These are phyloP conservation scores for Heliconius hortense DNA, from an alignment of 2,888 invertebrate species.

Conservation along the genomic window DNA sequence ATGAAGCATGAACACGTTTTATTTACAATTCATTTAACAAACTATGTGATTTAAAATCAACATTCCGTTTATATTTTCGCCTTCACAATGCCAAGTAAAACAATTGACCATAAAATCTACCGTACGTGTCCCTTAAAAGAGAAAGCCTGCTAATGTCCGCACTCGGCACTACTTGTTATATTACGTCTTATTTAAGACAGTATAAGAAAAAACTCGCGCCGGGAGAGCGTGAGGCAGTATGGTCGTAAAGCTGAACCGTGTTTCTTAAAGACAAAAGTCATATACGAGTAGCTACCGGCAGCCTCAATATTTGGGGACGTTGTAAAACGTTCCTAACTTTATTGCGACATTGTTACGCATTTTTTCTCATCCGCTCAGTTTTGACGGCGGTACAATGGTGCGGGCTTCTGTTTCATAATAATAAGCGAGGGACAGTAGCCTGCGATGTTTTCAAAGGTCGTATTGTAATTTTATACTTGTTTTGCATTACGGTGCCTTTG, in stretches of 20 bases:
- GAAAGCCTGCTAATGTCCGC: constrained; percentile 74
- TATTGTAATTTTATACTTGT: constrained; percentile 48
- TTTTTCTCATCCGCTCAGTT: constrained; percentile 68
- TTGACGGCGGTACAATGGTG: constrained; percentile 70
- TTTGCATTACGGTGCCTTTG: constrained; percentile 45
- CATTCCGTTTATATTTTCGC: constrained; percentile 55
- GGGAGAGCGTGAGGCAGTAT: constrained; percentile 73
- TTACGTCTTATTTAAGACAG: constrained; percentile 80
- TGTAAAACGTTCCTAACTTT: constrained; percentile 70
- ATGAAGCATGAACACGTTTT: constrained; percentile 54
- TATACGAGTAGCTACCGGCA: constrained; percentile 68
- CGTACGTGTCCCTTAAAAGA: constrained; percentile 75
- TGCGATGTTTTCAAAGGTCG: constrained; percentile 42
- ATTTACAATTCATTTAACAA: constrained; percentile 52
- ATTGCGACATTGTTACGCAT: constrained; percentile 73
- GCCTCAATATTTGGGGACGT: constrained; percentile 70
- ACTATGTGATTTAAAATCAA: constrained; percentile 43
- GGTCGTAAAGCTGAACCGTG: constrained; percentile 65
- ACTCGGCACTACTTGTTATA: constrained; percentile 62
- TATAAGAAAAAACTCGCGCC: constrained; percentile 71
- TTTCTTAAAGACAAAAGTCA: constrained; percentile 70
- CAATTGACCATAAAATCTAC: constrained; percentile 78
- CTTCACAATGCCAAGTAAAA: constrained; percentile 70
- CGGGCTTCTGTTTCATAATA: constrained; percentile 72
- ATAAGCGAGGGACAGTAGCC: constrained; percentile 48